These are phyloP conservation scores for Thinocorus orbignyianus DNA, from an alignment of 2,113 vertebrate genomes.

Conservation along the genomic window DNA sequence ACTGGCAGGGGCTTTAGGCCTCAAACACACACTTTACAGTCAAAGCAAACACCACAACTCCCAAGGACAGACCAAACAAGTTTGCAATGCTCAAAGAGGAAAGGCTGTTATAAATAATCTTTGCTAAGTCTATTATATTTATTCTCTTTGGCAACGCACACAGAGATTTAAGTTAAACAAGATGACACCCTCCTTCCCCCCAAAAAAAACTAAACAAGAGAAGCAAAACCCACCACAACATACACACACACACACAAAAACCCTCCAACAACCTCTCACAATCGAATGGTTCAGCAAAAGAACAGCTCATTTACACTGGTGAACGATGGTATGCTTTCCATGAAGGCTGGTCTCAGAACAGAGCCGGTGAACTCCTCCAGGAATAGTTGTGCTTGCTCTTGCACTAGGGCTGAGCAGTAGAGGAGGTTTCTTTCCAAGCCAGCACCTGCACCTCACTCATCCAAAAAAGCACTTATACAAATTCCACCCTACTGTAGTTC, in stretches of 20 bases:
- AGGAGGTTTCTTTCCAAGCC: not conserved
- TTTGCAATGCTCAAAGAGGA: accelerated
- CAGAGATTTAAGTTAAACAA: not conserved
- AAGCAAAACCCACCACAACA: too few species aligned
- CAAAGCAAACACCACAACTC: not conserved
- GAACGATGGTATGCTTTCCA: accelerated
- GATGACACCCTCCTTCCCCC: accelerated
- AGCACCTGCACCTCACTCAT: not conserved
- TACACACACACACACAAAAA: not conserved
- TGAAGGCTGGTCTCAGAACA: not conserved
- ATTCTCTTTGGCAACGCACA: not conserved
- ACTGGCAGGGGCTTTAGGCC: not conserved
- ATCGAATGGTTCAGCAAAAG: accelerated
- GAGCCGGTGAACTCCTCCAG: not conserved
- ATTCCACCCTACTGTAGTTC: not conserved
- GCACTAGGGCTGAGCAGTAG: accelerated
- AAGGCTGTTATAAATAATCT: not conserved
- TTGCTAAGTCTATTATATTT: too few species aligned
- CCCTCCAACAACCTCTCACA: not conserved
- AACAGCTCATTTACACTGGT: not conserved
- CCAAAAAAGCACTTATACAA: not conserved
- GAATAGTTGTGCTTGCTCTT: not conserved
- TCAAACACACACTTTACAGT: not conserved
- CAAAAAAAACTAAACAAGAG: not conserved
- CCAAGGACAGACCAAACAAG: not conserved